Evolutionary conservation across 2,888 invertebrate species (phyloP).

Genomic region (Agriopis marginaria): DNA sequence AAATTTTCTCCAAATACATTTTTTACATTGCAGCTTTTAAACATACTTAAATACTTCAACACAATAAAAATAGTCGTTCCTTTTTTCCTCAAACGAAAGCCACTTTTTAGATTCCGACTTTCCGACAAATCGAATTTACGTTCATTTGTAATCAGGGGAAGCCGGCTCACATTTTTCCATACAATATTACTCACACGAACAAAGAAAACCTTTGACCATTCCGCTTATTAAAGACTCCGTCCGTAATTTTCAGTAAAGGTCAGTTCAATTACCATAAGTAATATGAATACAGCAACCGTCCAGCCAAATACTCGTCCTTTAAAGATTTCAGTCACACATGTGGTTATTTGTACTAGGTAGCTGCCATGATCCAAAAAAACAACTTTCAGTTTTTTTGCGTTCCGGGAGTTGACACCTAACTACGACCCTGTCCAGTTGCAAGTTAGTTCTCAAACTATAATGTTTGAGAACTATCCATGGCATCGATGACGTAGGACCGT

Average conservation of each 20-base stretch:
- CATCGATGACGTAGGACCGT: too few species aligned
- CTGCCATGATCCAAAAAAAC: too few species aligned
- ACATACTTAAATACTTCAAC: too few species aligned
- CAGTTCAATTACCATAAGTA: slow-evolving; percentile 32
- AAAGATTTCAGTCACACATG: slow-evolving; percentile 12
- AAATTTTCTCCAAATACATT: too few species aligned
- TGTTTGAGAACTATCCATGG: too few species aligned
- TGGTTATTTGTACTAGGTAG: too few species aligned
- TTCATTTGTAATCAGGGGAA: slow-evolving; percentile 27
- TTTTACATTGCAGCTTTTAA: too few species aligned
- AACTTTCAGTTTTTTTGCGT: too few species aligned
- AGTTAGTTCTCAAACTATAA: too few species aligned
- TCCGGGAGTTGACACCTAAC: too few species aligned
- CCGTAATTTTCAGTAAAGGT: slow-evolving; percentile 33
- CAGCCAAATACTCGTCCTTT: not conserved
- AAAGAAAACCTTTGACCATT: slow-evolving; percentile 34
- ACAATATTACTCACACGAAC: slow-evolving; percentile 25
- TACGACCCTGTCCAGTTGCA: too few species aligned
- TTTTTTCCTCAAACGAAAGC: slow-evolving; percentile 17
- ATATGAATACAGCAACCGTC: slow-evolving; percentile 7
- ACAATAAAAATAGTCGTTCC: not conserved
- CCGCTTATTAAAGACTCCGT: slow-evolving; percentile 31
- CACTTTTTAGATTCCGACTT: slow-evolving; percentile 7
- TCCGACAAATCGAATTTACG: slow-evolving; percentile 16
- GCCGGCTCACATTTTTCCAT: slow-evolving; percentile 14